These are phyloP conservation scores for Mormyrus hasselquistii DNA, from an alignment of 2,797 vertebrate species.

Conservation along the genomic window DNA sequence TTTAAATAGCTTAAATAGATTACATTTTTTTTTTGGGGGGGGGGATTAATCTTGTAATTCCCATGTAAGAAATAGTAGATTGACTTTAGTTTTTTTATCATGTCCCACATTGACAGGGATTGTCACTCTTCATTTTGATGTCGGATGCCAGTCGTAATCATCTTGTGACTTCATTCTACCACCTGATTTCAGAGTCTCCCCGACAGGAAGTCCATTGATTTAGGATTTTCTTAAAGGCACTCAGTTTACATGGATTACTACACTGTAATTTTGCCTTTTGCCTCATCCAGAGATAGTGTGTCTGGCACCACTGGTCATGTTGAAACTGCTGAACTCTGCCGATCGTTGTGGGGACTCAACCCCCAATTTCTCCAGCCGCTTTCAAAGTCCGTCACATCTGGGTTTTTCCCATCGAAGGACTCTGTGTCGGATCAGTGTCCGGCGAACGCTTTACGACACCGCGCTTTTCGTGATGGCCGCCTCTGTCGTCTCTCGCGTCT, in stretches of 20 bases:
- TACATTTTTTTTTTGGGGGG: constrained; percentile 44
- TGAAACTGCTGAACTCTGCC: neutral
- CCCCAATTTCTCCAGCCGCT: neutral
- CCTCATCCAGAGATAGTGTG: neutral
- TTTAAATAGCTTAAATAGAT: constrained; percentile 67
- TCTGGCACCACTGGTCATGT: neutral
- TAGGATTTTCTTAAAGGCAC: neutral
- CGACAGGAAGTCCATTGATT: neutral
- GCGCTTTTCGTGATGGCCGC: neutral
- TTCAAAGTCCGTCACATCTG: neutral
- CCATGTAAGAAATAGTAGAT: constrained; percentile 39
- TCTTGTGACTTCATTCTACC: neutral
- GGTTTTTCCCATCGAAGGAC: neutral
- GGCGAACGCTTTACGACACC: neutral
- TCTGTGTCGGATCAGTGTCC: neutral
- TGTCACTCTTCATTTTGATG: constrained; percentile 40
- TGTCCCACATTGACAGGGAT: constrained; percentile 31
- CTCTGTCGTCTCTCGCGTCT: neutral
- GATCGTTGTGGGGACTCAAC: neutral
- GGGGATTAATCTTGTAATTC: constrained; percentile 44
- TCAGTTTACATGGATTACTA: neutral
- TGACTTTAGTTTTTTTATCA: constrained; percentile 28
- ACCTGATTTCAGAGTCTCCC: neutral
- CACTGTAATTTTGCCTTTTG: neutral
- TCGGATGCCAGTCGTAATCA: constrained; percentile 33